Evolutionary conservation across 2,888 invertebrate genomes (phyloP).

Genomic region (Rhodophaea formosa): DNA sequence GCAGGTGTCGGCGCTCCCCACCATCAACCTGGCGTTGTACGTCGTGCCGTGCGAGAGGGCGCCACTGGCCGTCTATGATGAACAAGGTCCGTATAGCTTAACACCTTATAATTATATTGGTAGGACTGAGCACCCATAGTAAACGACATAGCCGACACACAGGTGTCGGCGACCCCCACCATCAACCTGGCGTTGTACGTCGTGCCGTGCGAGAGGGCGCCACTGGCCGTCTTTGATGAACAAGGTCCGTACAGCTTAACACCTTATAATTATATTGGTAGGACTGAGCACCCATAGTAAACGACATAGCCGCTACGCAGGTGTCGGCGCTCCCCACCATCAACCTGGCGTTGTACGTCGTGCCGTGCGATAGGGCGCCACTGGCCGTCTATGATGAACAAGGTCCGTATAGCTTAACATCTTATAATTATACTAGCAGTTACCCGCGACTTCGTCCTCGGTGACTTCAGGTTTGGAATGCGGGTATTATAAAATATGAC

Average conservation of each 20-base stretch:
- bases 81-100: conserved; percentile 46
- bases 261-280: no score
- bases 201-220: conserved; percentile 86
- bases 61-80: conserved; percentile 87
- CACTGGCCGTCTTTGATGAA: conserved; percentile 86
- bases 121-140: no score
- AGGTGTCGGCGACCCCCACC: conserved; percentile 89
- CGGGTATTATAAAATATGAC: no score
- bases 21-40: conserved; percentile 92
- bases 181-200: conserved; percentile 93
- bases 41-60: conserved; percentile 86
- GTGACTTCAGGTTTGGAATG: no score
- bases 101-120: no score
- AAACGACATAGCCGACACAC: conserved; percentile 92
- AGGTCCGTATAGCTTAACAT: conserved; percentile 42
- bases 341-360: conserved; percentile 91
- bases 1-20: conserved; percentile 90
- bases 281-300: no score
- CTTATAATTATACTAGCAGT: no score
- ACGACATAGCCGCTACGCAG: conserved; percentile 91
- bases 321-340: conserved; percentile 90
- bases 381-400: conserved; percentile 84
- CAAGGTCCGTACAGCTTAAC: conserved; percentile 44
- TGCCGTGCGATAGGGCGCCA: conserved; percentile 87
- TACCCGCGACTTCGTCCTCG: no score